Evolutionary conservation across 2,888 invertebrate genomes (phyloP).

Genomic region (Eutolmus rufibarbis): DNA sequence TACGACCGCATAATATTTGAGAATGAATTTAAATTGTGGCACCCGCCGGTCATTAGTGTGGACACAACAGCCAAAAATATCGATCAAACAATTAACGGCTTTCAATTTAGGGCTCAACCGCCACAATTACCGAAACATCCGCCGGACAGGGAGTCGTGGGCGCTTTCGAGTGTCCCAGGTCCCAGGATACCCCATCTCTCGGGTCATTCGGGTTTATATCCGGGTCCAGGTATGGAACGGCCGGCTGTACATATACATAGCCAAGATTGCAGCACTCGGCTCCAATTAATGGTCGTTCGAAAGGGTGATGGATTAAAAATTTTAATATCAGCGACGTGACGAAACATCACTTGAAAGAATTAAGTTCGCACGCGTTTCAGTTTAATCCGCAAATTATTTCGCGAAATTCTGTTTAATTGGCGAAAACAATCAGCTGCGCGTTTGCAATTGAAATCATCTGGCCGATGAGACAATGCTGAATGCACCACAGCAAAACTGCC

Average conservation of each 20-base stretch:
- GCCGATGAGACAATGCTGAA: background rate
- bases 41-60: constrained; percentile 15
- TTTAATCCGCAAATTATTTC: constrained; percentile 24
- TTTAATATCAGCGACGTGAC: constrained; percentile 28
- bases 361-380: constrained; percentile 5
- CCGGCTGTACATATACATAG: background rate
- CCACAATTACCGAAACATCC: constrained; percentile 30
- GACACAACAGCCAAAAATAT: constrained; percentile 29
- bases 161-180: background rate
- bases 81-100: constrained; percentile 36
- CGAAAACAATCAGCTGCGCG: constrained; percentile 9
- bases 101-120: constrained; percentile 30
- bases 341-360: constrained; percentile 29
- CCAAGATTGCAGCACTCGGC: background rate
- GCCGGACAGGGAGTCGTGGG: background rate
- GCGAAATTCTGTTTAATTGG: constrained; percentile 23
- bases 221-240: background rate
- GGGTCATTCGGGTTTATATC: background rate
- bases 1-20: constrained; percentile 18
- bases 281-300: background rate
- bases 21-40: constrained; percentile 30
- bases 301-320: constrained; percentile 24
- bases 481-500: background rate
- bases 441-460: constrained; percentile 25
- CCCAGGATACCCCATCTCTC: background rate